Evolutionary conservation across 1,140 invertebrate species (phyloP).

Genomic region (Halesus radiatus): DNA sequence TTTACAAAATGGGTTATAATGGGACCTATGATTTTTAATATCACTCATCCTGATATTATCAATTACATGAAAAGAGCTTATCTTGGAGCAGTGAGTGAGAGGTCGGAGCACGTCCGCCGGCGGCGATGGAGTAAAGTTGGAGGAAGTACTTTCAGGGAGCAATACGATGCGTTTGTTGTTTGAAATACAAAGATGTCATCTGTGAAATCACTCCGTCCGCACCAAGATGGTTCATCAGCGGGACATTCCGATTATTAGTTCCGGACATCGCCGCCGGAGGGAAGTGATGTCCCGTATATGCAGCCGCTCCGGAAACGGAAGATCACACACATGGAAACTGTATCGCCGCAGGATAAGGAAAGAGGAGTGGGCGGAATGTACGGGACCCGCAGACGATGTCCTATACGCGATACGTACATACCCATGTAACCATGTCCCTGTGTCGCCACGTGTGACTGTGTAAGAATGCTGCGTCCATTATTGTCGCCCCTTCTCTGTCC

Average conservation of each 20-base stretch:
- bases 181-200: not conserved
- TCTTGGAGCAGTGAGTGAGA: no score
- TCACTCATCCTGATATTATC: no score
- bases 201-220: not conserved
- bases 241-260: constrained; percentile 36
- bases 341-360: not conserved
- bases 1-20: no score
- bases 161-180: not conserved
- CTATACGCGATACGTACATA: no score
- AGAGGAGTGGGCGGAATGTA: no score
- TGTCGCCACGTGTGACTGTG: constrained; percentile 6
- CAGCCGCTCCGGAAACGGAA: not conserved
- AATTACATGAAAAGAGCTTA: no score
- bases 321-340: not conserved
- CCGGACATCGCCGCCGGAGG: constrained; percentile 29
- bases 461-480: constrained; percentile 16
- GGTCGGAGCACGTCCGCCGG: no score
- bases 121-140: no score
- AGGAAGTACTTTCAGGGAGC: not conserved
- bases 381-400: no score
- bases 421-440: not conserved
- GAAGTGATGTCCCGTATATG: constrained; percentile 8
- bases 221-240: not conserved
- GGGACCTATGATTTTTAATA: no score
- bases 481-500: not conserved